Evolutionary conservation across 2,888 invertebrate genomes (phyloP), one percentile per base, ranked within the genome.

Genomic region (Sphaerophoria taeniata): DNA sequence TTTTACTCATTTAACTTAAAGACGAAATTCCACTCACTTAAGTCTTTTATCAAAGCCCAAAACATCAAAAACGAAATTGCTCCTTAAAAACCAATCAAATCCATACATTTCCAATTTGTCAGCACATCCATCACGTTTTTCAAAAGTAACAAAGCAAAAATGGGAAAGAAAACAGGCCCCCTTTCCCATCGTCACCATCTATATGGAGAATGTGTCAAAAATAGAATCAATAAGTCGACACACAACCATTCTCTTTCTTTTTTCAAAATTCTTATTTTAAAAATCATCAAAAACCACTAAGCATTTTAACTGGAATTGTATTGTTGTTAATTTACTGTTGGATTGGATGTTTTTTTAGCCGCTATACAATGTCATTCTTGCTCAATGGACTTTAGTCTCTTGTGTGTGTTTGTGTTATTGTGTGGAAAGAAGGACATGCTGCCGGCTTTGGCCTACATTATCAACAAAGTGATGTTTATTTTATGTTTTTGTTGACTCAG

Each of bases 31-130:
- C n/a, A 39, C 36, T 12, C 51, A 67, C 36, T 53, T 53, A 45
- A 16, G 12, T 69, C 43, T 55, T 11, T 65, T 24, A 36, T 75
- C 43, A 56, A 55, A 63, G 61, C 47, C 34, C 45, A 47, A 49
- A 67, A 14, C 34, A 14, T 39, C 63, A 43, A 31, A 34, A 58
- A 60, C 12, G 43, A 5, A 53, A 53, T 58, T 53, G 11, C 60
- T 55, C 36, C 36, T 65, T 43, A 51, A 81, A 71, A 75, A 71
- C 43, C 60, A 81, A 60, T 67, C 72, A 76, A 72, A 31, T 60
- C 31, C 63, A 65, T 65, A 51, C 53, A 76, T 72, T 39, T 67
- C 53, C 71, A 34, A 76, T 79, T 84, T 67, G 47, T 67, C 75
- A 67, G 33, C n/a, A 73, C 16, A 49, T 77, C 56, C 36, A 70